Conservation (phyloP, 2,113 vertebrate species). For the Coregonus clupeaformis region DNA sequence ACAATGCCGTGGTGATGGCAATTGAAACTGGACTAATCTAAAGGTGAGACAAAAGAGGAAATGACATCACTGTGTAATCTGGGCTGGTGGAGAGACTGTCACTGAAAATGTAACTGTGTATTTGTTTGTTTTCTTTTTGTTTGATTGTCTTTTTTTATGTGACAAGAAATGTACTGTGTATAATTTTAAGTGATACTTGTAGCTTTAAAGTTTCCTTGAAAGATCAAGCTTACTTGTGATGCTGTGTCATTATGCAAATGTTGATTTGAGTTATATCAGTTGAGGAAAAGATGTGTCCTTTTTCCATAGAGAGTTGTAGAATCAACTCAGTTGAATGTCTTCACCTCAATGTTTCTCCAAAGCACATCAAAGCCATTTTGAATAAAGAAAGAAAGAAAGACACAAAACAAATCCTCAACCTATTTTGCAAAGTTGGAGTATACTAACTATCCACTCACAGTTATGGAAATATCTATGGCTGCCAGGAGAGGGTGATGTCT, state of each 20-base stretch:
- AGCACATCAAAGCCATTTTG: not conserved
- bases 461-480: not conserved
- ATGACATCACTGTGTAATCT: no score
- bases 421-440: no score
- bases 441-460: not conserved
- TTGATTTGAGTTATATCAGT: not conserved
- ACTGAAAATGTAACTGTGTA: no score
- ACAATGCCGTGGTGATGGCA: not conserved
- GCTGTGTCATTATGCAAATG: not conserved
- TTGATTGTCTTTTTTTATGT: no score
- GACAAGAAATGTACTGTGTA: not conserved
- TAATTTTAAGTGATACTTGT: not conserved
- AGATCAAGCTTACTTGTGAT: not conserved
- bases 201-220: not conserved
- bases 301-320: not conserved
- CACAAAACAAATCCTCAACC: not conserved
- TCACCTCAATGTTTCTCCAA: not conserved
- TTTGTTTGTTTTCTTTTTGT: no score
- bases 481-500: conserved; percentile 57
- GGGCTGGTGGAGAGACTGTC: no score
- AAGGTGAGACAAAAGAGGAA: no score
- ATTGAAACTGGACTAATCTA: not conserved
- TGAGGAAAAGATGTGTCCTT: not conserved
- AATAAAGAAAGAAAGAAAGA: not conserved
- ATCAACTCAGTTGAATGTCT: not conserved